These are phyloP conservation scores for Sebastes nivosus DNA, from an alignment of 2,797 vertebrate genomes.

Conservation along the genomic window DNA sequence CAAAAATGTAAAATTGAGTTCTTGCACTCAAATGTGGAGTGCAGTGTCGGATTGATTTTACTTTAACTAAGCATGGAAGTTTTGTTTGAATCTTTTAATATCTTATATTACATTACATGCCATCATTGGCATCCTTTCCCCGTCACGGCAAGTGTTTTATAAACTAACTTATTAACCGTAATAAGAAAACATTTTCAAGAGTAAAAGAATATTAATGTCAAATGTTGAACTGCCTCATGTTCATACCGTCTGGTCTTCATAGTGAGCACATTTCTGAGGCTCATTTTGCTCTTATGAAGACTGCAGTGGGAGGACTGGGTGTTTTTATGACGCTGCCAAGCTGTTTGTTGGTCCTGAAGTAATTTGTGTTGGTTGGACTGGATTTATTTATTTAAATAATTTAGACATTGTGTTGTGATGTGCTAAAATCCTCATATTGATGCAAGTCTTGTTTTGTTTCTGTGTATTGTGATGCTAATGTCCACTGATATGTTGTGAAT, in stretches of 20 bases:
- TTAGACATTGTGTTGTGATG: slow-evolving; percentile 26
- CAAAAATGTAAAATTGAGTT: not conserved
- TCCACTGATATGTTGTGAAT: slow-evolving; percentile 19
- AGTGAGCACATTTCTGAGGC: not conserved
- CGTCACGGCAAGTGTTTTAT: not conserved
- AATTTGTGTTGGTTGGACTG: slow-evolving; percentile 10
- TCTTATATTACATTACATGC: not conserved
- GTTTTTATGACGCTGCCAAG: slow-evolving; percentile 12
- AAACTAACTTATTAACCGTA: slow-evolving; percentile 31
- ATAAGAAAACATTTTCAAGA: not conserved
- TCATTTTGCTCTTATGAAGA: not conserved
- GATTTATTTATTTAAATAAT: slow-evolving; percentile 64
- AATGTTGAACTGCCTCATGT: not conserved
- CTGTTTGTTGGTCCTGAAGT: slow-evolving; percentile 3
- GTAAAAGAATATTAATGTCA: slow-evolving; percentile 5
- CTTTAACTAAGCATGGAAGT: not conserved
- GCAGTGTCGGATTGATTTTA: not conserved
- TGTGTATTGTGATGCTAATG: slow-evolving; percentile 27
- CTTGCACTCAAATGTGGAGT: slow-evolving; percentile 1
- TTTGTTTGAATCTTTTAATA: not conserved
- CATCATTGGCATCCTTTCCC: not conserved
- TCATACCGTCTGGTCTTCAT: not conserved
- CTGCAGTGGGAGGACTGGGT: not conserved
- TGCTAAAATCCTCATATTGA: not conserved
- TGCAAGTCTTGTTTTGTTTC: slow-evolving; percentile 2